Evolutionary conservation across 2,797 vertebrate genomes (phyloP).

Genomic region (Yasuhikotakia modesta): DNA sequence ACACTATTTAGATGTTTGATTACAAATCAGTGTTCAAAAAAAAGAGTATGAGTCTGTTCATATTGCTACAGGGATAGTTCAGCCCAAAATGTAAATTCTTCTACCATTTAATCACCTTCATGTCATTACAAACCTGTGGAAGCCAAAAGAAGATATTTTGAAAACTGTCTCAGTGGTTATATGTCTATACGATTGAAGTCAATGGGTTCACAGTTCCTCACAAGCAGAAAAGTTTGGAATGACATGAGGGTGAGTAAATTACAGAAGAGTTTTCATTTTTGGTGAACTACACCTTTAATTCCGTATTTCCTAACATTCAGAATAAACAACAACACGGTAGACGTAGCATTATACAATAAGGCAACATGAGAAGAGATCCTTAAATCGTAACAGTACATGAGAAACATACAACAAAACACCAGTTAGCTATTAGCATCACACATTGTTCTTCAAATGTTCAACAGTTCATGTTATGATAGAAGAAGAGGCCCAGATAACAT

Average conservation of each 20-base stretch:
- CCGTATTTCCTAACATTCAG: conserved; percentile 37
- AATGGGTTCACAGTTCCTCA: no score
- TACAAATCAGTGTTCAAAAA: conserved; percentile 19
- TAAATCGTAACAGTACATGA: conserved; percentile 55
- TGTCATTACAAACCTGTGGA: no score
- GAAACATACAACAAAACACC: conserved; percentile 32
- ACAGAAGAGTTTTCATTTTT: no score
- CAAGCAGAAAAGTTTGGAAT: no score
- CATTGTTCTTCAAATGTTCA: conserved; percentile 37
- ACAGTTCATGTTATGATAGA: conserved; percentile 20
- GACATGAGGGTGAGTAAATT: no score
- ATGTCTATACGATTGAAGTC: no score
- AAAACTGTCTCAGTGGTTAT: no score
- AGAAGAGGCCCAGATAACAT: background rate
- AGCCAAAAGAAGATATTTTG: no score
- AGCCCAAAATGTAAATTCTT: no score
- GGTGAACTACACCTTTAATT: background rate
- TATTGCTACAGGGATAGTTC: conserved; percentile 15
- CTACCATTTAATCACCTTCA: no score
- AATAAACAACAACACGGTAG: conserved; percentile 10
- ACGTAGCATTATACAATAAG: conserved; percentile 58
- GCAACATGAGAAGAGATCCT: conserved; percentile 60
- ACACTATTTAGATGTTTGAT: background rate
- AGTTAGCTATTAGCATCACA: conserved; percentile 24
- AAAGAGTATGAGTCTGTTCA: conserved; percentile 9